Evolutionary conservation across 2,888 invertebrate genomes (phyloP), one percentile per base, ranked within the genome.

Genomic region (Caenorhabditis macrosperma): DNA sequence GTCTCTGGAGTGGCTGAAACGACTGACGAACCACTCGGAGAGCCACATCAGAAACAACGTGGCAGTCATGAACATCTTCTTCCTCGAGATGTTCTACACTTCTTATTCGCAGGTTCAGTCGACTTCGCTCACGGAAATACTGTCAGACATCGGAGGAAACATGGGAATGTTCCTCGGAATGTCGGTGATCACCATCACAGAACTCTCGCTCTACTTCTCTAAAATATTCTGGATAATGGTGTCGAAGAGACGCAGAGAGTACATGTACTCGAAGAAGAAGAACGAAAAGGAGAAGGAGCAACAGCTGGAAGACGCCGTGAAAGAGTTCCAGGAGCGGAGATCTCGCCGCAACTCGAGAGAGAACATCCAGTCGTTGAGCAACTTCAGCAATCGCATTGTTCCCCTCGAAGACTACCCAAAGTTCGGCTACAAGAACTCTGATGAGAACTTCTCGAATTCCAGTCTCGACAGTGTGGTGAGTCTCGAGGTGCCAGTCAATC

Each of bases 161-260:
- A 88, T 90, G 88, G 90, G 90, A 6, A 78, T 90, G 76, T 90
- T 89, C 74, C 75, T 90, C 74, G 90, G 90, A 20, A 90, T 90
- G 88, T 85, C 85, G 15, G 75, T 90, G 6, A 79, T 90, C 33
- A 88, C 89, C 1, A 75, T 88, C 26, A 82, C 84, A 15, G 90
- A 90, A 67, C 54, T 89, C 1, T 38, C 83, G 41, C 82, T 90
- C 20, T 90, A 82, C 78, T 68, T 88, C 26, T 79, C 80, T 22
- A 90, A 90, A 72, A 74, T 88, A 9, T 78, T 80, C 26, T 90
- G 90, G 90, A 83, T 89, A 9, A 84, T 85, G 54, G 67, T 89
- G 9, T 86, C 85, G 28, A 85, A 82, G 44, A 66, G 68, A 44
- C 54, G 87, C 35, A 44, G 87, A 12, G 69, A 84, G 22, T 85